Percentiles rank a stretch among this genome's conserved stretches.
Evolutionary conservation across 2,113 vertebrate species (phyloP).

Genomic region (Boleophthalmus pectinirostris): DNA sequence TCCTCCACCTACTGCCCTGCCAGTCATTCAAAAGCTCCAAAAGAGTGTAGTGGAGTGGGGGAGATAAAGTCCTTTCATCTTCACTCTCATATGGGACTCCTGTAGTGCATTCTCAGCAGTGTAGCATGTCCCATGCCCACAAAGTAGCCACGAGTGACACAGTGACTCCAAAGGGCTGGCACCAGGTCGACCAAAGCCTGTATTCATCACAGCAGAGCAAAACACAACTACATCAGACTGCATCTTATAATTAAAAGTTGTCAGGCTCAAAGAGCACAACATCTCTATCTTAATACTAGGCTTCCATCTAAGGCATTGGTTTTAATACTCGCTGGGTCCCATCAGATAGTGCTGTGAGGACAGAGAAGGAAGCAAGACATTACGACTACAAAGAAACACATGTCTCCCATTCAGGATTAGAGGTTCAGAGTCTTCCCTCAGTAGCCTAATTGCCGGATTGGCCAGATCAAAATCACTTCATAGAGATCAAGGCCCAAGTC

Average conservation of each 20-base stretch:
- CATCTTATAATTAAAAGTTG: conserved; percentile 76
- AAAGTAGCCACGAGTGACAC: conserved; percentile 60
- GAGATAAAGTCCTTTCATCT: conserved; percentile 69
- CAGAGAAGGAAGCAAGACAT: conserved; percentile 73
- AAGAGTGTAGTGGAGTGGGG: conserved; percentile 24
- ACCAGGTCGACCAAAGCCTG: conserved; percentile 70
- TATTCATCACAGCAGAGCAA: conserved; percentile 67
- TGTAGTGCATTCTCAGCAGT: conserved; percentile 43
- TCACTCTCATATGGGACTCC: conserved; percentile 47
- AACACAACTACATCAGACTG: conserved; percentile 61
- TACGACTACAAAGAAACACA: conserved; percentile 73
- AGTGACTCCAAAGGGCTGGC: conserved; percentile 63
- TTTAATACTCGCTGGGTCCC: conserved; percentile 70
- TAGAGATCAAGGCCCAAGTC: conserved; percentile 69
- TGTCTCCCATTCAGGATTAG: conserved; percentile 70
- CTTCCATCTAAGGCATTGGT: conserved; percentile 68
- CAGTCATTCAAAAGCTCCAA: conserved; percentile 50
- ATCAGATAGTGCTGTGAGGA: conserved; percentile 73
- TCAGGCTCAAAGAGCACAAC: conserved; percentile 72
- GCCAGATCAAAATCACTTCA: conserved; percentile 71
- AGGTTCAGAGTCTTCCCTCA: conserved; percentile 68
- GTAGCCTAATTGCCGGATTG: conserved; percentile 73
- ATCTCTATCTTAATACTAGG: conserved; percentile 74
- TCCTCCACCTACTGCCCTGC: conserved; percentile 61
- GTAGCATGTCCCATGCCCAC: conserved; percentile 56